Evolutionary conservation across 1,140 invertebrate species (phyloP), one percentile per base, ranked within the genome.

Genomic region (Achroia grisella): DNA sequence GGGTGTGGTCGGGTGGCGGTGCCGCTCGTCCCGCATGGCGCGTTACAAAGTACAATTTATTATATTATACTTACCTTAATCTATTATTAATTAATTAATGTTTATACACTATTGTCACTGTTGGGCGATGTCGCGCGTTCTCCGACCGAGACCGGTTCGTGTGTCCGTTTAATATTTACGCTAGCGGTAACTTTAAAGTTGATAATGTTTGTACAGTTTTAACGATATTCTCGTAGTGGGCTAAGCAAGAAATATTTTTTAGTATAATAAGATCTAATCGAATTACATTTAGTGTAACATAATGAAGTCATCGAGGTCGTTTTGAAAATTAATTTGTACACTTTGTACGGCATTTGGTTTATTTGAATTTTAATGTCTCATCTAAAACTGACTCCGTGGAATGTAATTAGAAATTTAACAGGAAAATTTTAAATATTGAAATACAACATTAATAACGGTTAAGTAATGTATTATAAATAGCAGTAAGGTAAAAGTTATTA

Each of bases 381-480:
- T 68, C 63, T 60, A 65, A 71, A 71, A 70, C 64, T 65, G 72
- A 71, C 73, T 73, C 72, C 68, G 68, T 77, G 67, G 65, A 68
- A 66, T 74, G 67, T 80, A 78, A 77, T 79, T 81, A 81, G 72
- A 71, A 68, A 64, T 69, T 73, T 71, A 83, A 79, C 77, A 69
- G 71, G 75, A 81, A 70, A 78, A 76, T 79, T 81, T 81, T 73
- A 77, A 83, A 75, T 75, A 76, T 67, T 77, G 52, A 78, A 77
- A 70, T 72, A 79, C 76, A 73, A 70, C 69, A 69, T 79, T 23
- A 71, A 72, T 74, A 70, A 70, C 64, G 65, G 63, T 67, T 81
- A 81, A 81, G 80, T 81, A 74, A 76, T 84, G 80, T 84, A 84
- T 84, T 84, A 84, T 84, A 84, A 84, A 75, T 84, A 84, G 77